Percentiles rank a stretch among this genome's conserved stretches.
Conservation (phyloP, 1,140 invertebrate species). For the Drosophila pachea region DNA sequence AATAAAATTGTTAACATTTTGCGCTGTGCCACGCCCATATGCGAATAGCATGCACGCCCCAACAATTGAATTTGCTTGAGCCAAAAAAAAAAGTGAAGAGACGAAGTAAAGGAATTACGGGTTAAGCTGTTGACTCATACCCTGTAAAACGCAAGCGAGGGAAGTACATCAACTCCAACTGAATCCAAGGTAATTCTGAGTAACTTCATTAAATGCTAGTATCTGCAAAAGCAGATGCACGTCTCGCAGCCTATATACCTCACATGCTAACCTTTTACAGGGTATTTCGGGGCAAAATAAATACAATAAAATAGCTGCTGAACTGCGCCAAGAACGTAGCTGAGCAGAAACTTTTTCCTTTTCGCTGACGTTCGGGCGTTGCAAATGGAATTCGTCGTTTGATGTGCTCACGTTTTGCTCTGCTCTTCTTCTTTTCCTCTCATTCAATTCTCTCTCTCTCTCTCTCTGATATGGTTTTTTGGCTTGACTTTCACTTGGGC, state of each 20-base stretch:
- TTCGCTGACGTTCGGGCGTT: slow-evolving; percentile 54
- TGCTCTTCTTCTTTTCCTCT: slow-evolving; percentile 6
- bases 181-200: too few species aligned
- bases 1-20: slow-evolving; percentile 77
- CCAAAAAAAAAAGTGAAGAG: not conserved
- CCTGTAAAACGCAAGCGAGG: too few species aligned
- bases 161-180: too few species aligned
- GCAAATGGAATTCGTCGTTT: slow-evolving; percentile 75
- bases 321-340: slow-evolving; percentile 33
- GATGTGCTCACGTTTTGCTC: slow-evolving; percentile 64
- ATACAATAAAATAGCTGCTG: slow-evolving; percentile 25
- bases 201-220: too few species aligned
- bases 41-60: slow-evolving; percentile 51
- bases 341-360: slow-evolving; percentile 66
- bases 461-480: not conserved
- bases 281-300: slow-evolving; percentile 14
- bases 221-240: too few species aligned
- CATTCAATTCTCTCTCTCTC: not conserved
- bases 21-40: slow-evolving; percentile 35
- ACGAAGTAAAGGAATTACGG: not conserved
- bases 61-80: slow-evolving; percentile 66
- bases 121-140: too few species aligned
- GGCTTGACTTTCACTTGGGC: slow-evolving; percentile 68
- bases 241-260: too few species aligned
- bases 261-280: slow-evolving; percentile 5